Conservation (phyloP, 2,888 invertebrate species). For the Rotaria socialis region DNA sequence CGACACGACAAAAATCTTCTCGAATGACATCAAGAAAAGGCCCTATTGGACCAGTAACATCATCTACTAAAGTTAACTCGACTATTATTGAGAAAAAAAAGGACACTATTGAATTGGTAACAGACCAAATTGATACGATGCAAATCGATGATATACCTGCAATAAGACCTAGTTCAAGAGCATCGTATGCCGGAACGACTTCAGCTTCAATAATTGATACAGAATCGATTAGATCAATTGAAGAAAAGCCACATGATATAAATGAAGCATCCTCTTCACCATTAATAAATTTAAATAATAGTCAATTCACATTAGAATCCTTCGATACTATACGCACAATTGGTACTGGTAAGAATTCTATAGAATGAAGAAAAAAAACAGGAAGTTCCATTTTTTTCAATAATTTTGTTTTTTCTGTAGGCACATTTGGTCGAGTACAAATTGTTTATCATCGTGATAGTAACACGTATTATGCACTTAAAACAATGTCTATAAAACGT, state of each 20-base stretch:
- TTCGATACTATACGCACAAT: conserved; percentile 27
- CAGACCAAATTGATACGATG: neutral
- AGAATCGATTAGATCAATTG: neutral
- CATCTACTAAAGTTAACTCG: neutral
- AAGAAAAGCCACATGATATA: neutral
- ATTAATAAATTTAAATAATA: neutral
- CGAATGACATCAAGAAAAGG: neutral
- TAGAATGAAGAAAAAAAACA: neutral
- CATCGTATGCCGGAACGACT: neutral
- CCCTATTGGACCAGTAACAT: neutral
- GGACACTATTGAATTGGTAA: neutral
- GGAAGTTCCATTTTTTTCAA: neutral
- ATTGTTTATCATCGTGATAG: conserved; percentile 8
- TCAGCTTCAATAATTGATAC: neutral
- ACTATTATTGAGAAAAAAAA: neutral
- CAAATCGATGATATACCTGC: neutral
- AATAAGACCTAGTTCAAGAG: neutral
- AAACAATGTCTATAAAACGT: conserved; percentile 81
- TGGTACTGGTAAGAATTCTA: neutral
- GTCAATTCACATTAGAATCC: neutral
- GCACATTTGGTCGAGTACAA: conserved; percentile 45
- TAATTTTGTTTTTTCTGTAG: neutral
- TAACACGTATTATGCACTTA: conserved; percentile 69
- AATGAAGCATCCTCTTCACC: neutral
- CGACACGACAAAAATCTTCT: neutral